A percentile compares a stretch with the other conserved stretches of the same genome.
Conservation (phyloP, 2,888 invertebrate species). For the Protodeltote pygarga region DNA sequence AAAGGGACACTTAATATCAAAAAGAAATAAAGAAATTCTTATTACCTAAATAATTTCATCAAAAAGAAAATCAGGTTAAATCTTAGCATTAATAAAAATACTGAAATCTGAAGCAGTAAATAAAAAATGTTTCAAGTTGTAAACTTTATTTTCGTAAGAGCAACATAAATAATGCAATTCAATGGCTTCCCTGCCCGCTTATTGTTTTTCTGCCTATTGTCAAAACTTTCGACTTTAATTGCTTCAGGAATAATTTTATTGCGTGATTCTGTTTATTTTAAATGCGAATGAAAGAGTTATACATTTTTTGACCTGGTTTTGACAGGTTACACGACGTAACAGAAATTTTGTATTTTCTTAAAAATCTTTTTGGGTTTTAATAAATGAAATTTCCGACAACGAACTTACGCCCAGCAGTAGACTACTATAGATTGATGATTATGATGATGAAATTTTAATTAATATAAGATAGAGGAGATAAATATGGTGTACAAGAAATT, state of each 20-base stretch:
- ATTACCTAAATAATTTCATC: too few relatives aligned
- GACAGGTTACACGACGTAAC: too few relatives aligned
- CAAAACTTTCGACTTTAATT: constrained; percentile 5
- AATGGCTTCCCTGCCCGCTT: not conserved
- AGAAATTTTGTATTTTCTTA: too few relatives aligned
- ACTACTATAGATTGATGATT: too few relatives aligned
- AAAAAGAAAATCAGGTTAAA: constrained; percentile 12
- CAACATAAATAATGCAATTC: constrained; percentile 1
- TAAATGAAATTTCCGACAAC: too few relatives aligned
- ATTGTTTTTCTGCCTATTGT: constrained; percentile 3
- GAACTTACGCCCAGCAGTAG: too few relatives aligned
- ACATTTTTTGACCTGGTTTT: too few relatives aligned
- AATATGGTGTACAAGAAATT: too few relatives aligned
- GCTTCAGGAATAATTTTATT: constrained; percentile 7
- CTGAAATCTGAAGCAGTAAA: constrained; percentile 6
- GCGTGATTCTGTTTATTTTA: not conserved
- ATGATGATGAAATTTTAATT: too few relatives aligned
- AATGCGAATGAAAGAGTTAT: not conserved
- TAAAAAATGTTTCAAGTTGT: constrained; percentile 3
- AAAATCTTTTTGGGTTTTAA: too few relatives aligned
- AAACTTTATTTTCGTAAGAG: constrained; percentile 9
- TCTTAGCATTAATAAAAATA: constrained; percentile 7
- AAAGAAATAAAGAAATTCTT: constrained; percentile 11
- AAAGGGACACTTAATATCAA: too few relatives aligned
- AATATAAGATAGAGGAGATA: too few relatives aligned